A percentile compares a stretch with the other conserved stretches of the same genome.
Conservation (phyloP, 2,113 vertebrate species). For the Microtus richardsoni region DNA sequence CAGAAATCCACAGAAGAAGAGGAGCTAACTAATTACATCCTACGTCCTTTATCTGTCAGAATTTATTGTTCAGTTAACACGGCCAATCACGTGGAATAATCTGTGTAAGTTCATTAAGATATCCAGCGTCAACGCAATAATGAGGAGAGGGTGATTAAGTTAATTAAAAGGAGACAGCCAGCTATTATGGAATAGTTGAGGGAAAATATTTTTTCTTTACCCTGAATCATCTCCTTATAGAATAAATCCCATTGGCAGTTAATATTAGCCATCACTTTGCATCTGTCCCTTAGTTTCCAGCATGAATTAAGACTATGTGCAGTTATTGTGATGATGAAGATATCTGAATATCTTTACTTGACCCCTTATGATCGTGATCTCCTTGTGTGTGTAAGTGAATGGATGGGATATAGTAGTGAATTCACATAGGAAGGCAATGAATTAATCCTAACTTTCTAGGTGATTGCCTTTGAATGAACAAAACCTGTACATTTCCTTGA, state of each 20-base stretch:
- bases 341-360: slow-evolving; percentile 27
- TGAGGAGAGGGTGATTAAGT: slow-evolving; percentile 70
- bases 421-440: slow-evolving; percentile 17
- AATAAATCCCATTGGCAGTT: slow-evolving; percentile 11
- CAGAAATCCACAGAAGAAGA: slow-evolving; percentile 70
- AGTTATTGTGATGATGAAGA: slow-evolving; percentile 49
- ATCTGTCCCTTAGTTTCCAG: slow-evolving; percentile 46
- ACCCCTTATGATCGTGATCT: slow-evolving; percentile 32
- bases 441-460: slow-evolving; percentile 2
- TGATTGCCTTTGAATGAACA: slow-evolving; percentile 39
- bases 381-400: neutral
- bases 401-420: neutral
- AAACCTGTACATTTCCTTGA: neutral
- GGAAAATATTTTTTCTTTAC: slow-evolving; percentile 32
- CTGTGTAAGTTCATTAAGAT: slow-evolving; percentile 80
- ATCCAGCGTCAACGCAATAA: slow-evolving; percentile 71
- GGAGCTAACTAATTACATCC: slow-evolving; percentile 73
- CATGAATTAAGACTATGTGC: neutral
- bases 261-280: neutral
- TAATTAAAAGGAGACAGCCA: slow-evolving; percentile 71
- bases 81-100: slow-evolving; percentile 76
- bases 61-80: slow-evolving; percentile 80
- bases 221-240: neutral
- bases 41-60: slow-evolving; percentile 71
- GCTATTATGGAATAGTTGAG: slow-evolving; percentile 52